Percentiles rank a stretch among this genome's conserved stretches.
Evolutionary conservation across 2,888 invertebrate species (phyloP).

Genomic region (Clepsis dumicolana): DNA sequence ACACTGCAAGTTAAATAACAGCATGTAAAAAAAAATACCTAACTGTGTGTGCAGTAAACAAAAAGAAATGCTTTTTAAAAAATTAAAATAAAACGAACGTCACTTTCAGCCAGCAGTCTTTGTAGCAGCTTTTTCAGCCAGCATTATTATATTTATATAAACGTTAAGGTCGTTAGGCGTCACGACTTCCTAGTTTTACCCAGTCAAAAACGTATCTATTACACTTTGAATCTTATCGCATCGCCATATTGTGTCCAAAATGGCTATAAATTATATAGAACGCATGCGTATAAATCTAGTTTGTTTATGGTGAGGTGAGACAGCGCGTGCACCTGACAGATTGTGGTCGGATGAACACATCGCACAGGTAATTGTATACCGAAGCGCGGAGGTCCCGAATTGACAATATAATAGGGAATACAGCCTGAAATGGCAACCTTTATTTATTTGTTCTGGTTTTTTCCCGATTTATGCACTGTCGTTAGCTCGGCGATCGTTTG

Average conservation of each 20-base stretch:
- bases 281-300: constrained; percentile 71
- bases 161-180: too few relatives aligned
- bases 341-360: constrained; percentile 80
- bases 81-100: too few relatives aligned
- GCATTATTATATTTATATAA: too few relatives aligned
- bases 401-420: constrained; percentile 78
- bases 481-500: constrained; percentile 11
- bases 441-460: constrained; percentile 45
- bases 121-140: too few relatives aligned
- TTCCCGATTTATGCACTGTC: constrained; percentile 6
- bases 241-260: constrained; percentile 62
- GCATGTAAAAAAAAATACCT: too few relatives aligned
- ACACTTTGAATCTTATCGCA: constrained; percentile 1
- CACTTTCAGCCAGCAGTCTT: too few relatives aligned
- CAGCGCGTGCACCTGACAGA: constrained; percentile 69
- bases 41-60: too few relatives aligned
- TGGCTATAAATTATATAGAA: constrained; percentile 76
- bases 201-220: constrained; percentile 9
- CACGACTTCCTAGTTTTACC: too few relatives aligned
- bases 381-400: constrained; percentile 68
- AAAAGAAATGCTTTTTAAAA: too few relatives aligned
- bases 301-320: constrained; percentile 73
- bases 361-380: constrained; percentile 75
- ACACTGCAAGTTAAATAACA: too few relatives aligned
- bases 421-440: constrained; percentile 46